Base-by-base conservation (phyloP, 2,888 invertebrate species). In the Acrocyrtus sp. region DNA sequence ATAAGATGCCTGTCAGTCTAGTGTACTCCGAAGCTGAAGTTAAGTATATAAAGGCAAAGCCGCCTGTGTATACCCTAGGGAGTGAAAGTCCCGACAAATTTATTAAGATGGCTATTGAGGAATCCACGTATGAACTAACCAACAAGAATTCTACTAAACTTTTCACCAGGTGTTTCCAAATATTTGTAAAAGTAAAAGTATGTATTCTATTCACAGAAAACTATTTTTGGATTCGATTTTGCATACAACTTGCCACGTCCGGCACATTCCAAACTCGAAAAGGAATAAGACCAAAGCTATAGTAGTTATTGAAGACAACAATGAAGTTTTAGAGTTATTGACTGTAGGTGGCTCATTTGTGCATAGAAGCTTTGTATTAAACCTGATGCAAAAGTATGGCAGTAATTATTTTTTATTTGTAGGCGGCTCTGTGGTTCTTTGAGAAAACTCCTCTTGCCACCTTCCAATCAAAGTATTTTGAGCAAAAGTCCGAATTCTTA, bases 381-480 rank as follows among this genome's bases (percentile, higher is more conserved):
- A n/a, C n/a, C n/a, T n/a, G n/a, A n/a, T n/a, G n/a, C n/a, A n/a
- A n/a, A n/a, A n/a, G n/a, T n/a, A n/a, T n/a, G n/a, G n/a, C n/a
- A n/a, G n/a, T n/a, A n/a, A n/a, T n/a, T 29, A 4, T 34, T 3
- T 27, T 12, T 22, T 26, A 21, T 24, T 8, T 45, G 26, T 19
- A 54, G 65, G 58, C 41, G 15, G 75, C 75, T n/a, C 26, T 75
- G 4, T 75, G 75, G 75, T 75, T 75, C 27, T 75, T 53, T 41
- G 75, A 70, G 8, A 72, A 72, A 27, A 63, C 60, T 27, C 63
- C 68, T 5, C 48, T 75, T 2, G 72, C 75, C 3, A 68, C 75
- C 19, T 68, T 65, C 24, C 72, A 75, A 62, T 26, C 56, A 27
- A 68, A 63, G 34, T 61, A 68, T 43, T 63, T 47, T 19, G 34